A percentile compares a stretch with the other conserved stretches of the same genome.
Evolutionary conservation across 2,113 vertebrate species (phyloP).

Genomic region (Azemiops feae): DNA sequence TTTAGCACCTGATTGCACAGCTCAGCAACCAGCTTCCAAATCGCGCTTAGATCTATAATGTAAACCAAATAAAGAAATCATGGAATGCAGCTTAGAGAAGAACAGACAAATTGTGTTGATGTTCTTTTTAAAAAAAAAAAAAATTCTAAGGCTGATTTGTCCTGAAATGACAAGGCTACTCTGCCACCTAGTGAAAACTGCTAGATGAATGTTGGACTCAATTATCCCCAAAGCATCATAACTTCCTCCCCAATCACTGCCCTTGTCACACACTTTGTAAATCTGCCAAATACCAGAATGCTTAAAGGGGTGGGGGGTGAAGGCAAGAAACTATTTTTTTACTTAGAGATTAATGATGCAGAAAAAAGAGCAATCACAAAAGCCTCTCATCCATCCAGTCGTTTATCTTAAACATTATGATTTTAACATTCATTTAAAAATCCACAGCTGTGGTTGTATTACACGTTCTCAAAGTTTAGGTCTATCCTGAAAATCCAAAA

Average conservation of each 20-base stretch:
- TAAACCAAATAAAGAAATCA: neutral
- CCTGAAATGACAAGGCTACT: neutral
- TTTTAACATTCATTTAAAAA: neutral
- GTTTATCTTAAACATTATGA: neutral
- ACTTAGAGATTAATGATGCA: slow-evolving; percentile 9
- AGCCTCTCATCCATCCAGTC: neutral
- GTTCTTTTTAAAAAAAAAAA: neutral
- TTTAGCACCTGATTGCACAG: neutral
- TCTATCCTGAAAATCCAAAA: neutral
- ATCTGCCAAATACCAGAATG: neutral
- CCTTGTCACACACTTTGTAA: neutral
- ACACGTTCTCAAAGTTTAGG: neutral
- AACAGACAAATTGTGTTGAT: neutral
- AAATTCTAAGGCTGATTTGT: neutral
- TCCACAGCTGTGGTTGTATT: neutral
- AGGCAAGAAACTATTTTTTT: slow-evolving; percentile 1
- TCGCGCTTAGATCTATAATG: neutral
- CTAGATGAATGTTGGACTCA: neutral
- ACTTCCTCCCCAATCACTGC: slow-evolving; percentile 1
- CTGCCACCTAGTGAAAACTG: neutral
- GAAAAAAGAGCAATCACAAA: neutral
- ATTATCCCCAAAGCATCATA: neutral
- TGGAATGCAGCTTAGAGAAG: neutral
- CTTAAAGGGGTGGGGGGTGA: neutral
- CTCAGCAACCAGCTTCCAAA: neutral